Evolutionary conservation across 2,797 vertebrate genomes (phyloP).

Genomic region (Harpagifer antarcticus): DNA sequence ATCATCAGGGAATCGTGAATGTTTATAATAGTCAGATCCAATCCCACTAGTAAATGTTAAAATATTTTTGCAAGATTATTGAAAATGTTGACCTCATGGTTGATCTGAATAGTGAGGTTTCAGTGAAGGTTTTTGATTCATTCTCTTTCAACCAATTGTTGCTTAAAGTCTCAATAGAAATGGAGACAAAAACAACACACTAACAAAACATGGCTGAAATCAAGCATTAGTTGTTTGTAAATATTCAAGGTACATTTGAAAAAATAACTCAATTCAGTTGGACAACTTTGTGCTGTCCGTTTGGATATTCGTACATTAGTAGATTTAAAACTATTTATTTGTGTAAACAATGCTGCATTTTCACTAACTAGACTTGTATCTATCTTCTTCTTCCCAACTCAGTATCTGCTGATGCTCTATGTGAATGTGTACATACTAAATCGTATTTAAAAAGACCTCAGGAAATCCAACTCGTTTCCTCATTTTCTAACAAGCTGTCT

Average conservation of each 20-base stretch:
- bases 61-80: too few species aligned
- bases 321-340: too few species aligned
- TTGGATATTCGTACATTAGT: not conserved
- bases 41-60: too few species aligned
- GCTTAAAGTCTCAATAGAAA: not conserved
- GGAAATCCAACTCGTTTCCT: slow-evolving; percentile 11
- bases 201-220: not conserved
- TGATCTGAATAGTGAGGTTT: too few species aligned
- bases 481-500: slow-evolving; percentile 30
- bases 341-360: not conserved
- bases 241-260: too few species aligned
- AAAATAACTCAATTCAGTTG: too few species aligned
- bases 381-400: not conserved
- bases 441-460: slow-evolving; percentile 15
- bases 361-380: not conserved
- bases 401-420: slow-evolving; percentile 17
- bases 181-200: not conserved
- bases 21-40: too few species aligned
- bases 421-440: not conserved
- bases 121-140: too few species aligned
- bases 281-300: not conserved
- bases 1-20: too few species aligned
- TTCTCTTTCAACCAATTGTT: too few species aligned
- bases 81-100: too few species aligned
- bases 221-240: not conserved